These are phyloP conservation scores for Plebejus argus DNA, from an alignment of 2,888 invertebrate genomes.

Conservation along the genomic window DNA sequence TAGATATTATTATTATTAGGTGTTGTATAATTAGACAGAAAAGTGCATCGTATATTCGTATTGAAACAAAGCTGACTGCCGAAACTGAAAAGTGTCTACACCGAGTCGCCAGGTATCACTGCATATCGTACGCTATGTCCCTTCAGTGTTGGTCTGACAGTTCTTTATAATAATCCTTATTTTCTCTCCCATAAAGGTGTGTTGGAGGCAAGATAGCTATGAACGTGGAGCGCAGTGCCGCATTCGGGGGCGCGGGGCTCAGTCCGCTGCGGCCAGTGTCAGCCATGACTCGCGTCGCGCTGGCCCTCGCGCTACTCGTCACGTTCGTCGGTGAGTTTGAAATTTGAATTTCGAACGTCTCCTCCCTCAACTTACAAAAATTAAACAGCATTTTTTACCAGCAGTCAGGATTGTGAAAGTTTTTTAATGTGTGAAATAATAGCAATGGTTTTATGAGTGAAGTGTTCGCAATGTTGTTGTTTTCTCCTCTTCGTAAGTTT, in stretches of 20 bases:
- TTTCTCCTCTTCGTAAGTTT: constrained; percentile 7
- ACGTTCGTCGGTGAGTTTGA: constrained; percentile 68
- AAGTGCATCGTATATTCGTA: too few relatives aligned
- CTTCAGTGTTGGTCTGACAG: not conserved
- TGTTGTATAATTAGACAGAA: too few relatives aligned
- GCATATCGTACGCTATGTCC: constrained; percentile 41
- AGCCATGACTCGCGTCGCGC: constrained; percentile 66
- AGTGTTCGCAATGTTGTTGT: constrained; percentile 1
- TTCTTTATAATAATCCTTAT: not conserved
- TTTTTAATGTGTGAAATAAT: not conserved
- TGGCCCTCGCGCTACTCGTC: constrained; percentile 59
- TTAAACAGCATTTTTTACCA: not conserved
- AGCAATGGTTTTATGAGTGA: constrained; percentile 6
- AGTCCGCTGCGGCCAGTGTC: constrained; percentile 54
- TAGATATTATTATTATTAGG: too few relatives aligned
- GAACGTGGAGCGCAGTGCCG: constrained; percentile 69
- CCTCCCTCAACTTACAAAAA: constrained; percentile 28
- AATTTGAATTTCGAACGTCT: constrained; percentile 47
- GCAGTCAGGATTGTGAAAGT: not conserved
- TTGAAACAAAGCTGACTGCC: not conserved
- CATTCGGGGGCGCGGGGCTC: constrained; percentile 73
- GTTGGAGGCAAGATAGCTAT: not conserved
- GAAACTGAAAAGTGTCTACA: not conserved
- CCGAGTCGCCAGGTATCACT: constrained; percentile 19
- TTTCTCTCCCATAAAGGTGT: not conserved